Percentiles rank a stretch among this genome's conserved stretches.
Evolutionary conservation across 2,113 vertebrate genomes (phyloP).

Genomic region (Lampris incognitus): DNA sequence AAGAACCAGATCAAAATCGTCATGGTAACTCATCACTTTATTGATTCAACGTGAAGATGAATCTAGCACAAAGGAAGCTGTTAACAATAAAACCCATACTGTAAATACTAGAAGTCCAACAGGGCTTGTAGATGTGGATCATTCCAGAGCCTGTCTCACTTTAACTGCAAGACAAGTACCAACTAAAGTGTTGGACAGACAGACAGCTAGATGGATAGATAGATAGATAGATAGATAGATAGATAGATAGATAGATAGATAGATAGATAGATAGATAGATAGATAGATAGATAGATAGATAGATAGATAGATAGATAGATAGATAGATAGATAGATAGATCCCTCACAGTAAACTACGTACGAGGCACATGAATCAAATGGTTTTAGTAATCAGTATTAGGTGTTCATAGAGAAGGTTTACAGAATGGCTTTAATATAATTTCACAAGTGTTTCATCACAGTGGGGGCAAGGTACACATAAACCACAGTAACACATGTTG

Average conservation of each 20-base stretch:
- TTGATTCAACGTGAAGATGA: conserved; percentile 24
- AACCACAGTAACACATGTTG: conserved; percentile 48
- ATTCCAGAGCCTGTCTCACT: neutral
- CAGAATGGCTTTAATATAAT: conserved; percentile 5
- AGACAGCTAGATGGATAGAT: too few species aligned
- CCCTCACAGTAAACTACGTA: too few species aligned
- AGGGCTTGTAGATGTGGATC: neutral
- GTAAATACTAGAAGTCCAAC: neutral
- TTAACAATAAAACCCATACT: neutral
- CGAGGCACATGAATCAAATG: too few species aligned
- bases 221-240: too few species aligned
- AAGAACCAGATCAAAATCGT: conserved; percentile 29
- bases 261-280: too few species aligned
- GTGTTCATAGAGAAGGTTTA: neutral
- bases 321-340: too few species aligned
- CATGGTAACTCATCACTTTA: neutral
- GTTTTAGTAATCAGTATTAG: too few species aligned
- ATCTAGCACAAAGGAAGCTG: conserved; percentile 31
- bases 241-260: too few species aligned
- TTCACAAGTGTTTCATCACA: conserved; percentile 14
- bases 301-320: too few species aligned
- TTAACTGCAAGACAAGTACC: too few species aligned
- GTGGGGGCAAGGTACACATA: conserved; percentile 45
- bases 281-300: too few species aligned
- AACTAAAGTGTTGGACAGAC: too few species aligned